Conservation (phyloP, 2,797 vertebrate genomes). For the Phoeniculus purpureus region DNA sequence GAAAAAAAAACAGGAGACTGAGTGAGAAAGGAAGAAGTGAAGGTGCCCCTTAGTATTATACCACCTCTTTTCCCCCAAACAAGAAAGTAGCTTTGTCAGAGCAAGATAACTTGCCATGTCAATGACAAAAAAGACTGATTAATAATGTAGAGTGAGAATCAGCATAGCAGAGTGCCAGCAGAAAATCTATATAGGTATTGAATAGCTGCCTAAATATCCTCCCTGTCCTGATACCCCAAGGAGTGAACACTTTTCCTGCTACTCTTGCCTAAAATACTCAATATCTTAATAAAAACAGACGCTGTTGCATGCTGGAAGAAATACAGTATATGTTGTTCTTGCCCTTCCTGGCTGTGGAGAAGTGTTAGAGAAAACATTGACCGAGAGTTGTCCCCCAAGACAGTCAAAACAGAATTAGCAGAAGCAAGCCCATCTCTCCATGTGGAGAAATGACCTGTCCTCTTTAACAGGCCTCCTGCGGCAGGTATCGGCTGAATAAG, state of each 20-base stretch:
- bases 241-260: neutral
- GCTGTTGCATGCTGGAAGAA: neutral
- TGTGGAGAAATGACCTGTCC: neutral
- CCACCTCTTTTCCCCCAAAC: neutral
- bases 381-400: neutral
- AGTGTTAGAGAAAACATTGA: neutral
- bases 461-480: constrained; percentile 14
- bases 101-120: neutral
- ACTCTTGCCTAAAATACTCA: neutral
- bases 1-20: neutral
- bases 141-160: constrained; percentile 35
- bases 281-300: neutral
- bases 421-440: neutral
- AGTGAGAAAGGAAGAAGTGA: neutral
- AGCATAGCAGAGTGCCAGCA: neutral
- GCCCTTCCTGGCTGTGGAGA: neutral
- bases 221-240: neutral
- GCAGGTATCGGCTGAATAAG: neutral
- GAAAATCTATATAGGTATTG: constrained; percentile 45
- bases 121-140: constrained; percentile 23
- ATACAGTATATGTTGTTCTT: accelerated
- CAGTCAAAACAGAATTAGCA: neutral
- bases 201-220: constrained; percentile 44
- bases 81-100: constrained; percentile 21
- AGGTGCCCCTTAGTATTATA: neutral